Evolutionary conservation across 2,113 vertebrate genomes (phyloP).

Genomic region (Calonectris borealis): DNA sequence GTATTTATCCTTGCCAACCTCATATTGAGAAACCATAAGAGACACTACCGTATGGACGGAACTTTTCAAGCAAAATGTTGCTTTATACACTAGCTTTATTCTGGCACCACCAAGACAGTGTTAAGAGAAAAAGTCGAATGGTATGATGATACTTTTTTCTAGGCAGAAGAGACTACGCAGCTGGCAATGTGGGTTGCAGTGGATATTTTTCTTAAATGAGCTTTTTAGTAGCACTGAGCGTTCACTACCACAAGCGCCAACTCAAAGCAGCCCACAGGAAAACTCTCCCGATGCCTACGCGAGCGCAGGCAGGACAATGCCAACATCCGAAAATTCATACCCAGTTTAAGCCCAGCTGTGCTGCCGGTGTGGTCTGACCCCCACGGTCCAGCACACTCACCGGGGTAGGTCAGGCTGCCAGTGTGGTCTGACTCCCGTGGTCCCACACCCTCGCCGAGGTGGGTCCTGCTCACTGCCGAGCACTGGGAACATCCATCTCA

Average conservation of each 20-base stretch:
- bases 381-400: background rate
- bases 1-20: background rate
- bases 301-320: background rate
- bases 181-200: background rate
- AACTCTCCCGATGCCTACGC: fast-evolving
- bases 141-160: fast-evolving
- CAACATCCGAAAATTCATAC: background rate
- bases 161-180: background rate
- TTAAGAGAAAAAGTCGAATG: background rate
- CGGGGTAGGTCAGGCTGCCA: background rate
- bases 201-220: background rate
- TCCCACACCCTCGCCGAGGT: background rate
- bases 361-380: background rate
- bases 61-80: background rate
- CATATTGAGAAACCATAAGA: fast-evolving
- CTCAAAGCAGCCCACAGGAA: background rate
- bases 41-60: background rate
- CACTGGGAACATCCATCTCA: background rate
- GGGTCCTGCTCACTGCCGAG: background rate
- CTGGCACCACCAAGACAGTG: too few species aligned
- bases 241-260: background rate
- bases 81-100: background rate
- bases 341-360: background rate
- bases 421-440: too few species aligned
- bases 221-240: background rate